Conservation (phyloP, 1,140 invertebrate genomes). For the Heterodera carotae region DNA sequence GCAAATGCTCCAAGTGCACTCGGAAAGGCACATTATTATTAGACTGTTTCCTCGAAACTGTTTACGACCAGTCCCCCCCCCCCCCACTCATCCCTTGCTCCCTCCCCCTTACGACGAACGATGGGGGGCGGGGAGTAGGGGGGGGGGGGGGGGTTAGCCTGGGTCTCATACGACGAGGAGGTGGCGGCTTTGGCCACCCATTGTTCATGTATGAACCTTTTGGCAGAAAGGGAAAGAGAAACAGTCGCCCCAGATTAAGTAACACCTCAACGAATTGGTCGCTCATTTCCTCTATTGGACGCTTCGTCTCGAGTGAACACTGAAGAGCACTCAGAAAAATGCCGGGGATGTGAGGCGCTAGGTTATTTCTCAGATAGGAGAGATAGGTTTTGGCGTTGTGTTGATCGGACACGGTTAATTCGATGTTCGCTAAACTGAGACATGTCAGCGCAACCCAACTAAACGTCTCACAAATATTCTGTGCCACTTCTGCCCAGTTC, state of each 20-base stretch:
- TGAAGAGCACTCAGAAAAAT: constrained; percentile 22
- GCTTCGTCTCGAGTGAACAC: neutral
- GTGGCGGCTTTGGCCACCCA: too few relatives aligned
- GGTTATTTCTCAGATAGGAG: neutral
- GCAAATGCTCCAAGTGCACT: constrained; percentile 3
- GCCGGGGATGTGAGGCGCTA: constrained; percentile 8
- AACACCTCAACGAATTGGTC: neutral
- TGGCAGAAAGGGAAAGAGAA: too few relatives aligned
- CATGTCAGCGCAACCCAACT: neutral
- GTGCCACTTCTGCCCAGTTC: constrained; percentile 18
- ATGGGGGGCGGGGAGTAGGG: too few relatives aligned
- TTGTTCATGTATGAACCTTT: too few relatives aligned
- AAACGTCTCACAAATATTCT: constrained; percentile 8
- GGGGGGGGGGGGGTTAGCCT: too few relatives aligned
- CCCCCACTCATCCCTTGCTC: too few relatives aligned
- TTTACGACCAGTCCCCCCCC: too few relatives aligned
- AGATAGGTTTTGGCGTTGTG: neutral
- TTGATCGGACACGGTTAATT: neutral
- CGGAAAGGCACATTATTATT: neutral
- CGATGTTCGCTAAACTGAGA: constrained; percentile 8
- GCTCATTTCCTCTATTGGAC: constrained; percentile 4
- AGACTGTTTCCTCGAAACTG: too few relatives aligned
- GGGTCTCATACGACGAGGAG: too few relatives aligned
- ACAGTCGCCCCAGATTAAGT: too few relatives aligned
- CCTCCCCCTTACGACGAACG: too few relatives aligned